Base-by-base conservation (phyloP, 2,888 invertebrate genomes). In the Camptogramma bilineatum region DNA sequence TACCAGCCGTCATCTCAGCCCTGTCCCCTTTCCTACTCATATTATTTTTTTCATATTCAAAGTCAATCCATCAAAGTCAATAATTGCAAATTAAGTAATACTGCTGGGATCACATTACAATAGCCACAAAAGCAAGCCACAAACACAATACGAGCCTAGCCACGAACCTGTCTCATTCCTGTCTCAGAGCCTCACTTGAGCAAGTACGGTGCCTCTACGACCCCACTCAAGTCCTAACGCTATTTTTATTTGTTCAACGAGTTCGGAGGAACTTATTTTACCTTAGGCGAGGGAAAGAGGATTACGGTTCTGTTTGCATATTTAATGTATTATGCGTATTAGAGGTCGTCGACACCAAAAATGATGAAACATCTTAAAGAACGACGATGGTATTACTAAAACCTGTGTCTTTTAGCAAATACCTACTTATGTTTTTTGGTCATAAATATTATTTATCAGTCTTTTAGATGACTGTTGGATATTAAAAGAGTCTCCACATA, bases 161-260 rank as follows among this genome's bases (percentile, higher is more conserved):
- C 4, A 39, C 48, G 24, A 28, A n/a, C 28, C 53, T 48, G 21
- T 17, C 39, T 28, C 54, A 61, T 61, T 54, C 21, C 42, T 51
- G 42, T n/a, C 46, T 28, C 46, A 51, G 46, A 44, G 55, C 55
- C 52, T 52, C 51, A 44, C 54, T 62, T 56, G 21, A 39, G 54
- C 31, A 24, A 62, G 62, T 62, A 46, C 62, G 53, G 31, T 46
- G 21, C 51, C 55, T 56, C 53, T 54, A 61, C 19, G 42, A 56
- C 62, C 62, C 55, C 55, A 62, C 62, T 62, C 51, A 56, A 51
- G 55, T 34, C 46, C 55, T 46, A 55, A 61, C 51, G 62, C 55
- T 56, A 56, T 46, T 56, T 62, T 62, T 62, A 62, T 56, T 62
- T 56, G 51, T 42, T 21, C 55, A 44, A 50, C 46, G 51, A 52